phyloP scores from a whole-genome alignment of 2,888 invertebrate species.

The Mesorhabditis belari region DNA sequence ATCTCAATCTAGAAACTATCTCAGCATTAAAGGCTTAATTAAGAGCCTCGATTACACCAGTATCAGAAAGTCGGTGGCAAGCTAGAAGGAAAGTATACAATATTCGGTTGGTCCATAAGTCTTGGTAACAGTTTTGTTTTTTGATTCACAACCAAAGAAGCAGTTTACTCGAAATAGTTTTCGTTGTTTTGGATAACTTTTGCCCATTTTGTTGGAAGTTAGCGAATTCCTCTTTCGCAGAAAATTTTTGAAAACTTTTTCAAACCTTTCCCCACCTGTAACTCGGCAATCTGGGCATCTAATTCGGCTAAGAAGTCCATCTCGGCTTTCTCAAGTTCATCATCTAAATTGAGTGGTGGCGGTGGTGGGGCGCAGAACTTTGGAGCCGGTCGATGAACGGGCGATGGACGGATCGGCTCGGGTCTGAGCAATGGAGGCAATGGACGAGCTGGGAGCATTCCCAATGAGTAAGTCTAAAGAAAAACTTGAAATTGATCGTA shows the following conservation, averaged over 20 bases:
- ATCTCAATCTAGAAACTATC: too few relatives aligned
- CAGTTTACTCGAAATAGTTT: neutral
- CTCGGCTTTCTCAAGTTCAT: neutral
- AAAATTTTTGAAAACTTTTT: neutral
- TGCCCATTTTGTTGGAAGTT: too few relatives aligned
- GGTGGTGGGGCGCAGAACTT: neutral
- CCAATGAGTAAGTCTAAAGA: neutral
- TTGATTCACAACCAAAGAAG: neutral
- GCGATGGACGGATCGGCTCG: neutral
- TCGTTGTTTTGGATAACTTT: neutral
- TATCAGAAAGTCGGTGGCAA: too few relatives aligned
- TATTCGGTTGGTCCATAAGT: too few relatives aligned
- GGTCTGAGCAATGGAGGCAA: neutral
- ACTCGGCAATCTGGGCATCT: constrained; percentile 1
- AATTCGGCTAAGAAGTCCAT: neutral
- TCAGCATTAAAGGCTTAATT: too few relatives aligned
- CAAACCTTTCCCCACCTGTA: neutral
- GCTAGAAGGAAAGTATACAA: too few relatives aligned
- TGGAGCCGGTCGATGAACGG: neutral
- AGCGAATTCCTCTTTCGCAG: too few relatives aligned
- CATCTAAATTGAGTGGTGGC: neutral
- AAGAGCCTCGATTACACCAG: too few relatives aligned
- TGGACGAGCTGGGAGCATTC: neutral
- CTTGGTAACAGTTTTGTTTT: too few relatives aligned
- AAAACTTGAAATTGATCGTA: neutral